phyloP scores from a whole-genome alignment of 2,888 invertebrate species.

The Tholera decimalis region DNA sequence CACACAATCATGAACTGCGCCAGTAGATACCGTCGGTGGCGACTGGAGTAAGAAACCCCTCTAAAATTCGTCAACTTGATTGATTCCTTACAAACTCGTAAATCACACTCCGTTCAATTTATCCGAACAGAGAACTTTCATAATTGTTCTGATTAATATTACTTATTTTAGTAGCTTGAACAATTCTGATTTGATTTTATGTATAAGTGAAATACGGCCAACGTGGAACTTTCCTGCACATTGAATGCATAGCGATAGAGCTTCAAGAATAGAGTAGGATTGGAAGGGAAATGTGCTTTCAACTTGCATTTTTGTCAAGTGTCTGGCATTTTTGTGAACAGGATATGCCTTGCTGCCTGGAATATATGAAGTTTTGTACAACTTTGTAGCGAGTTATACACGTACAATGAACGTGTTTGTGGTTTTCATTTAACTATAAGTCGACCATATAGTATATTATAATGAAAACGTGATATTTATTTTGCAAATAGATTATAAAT shows the following conservation, averaged over 20 bases:
- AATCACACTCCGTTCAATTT: constrained; percentile 46
- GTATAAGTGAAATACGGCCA: not conserved
- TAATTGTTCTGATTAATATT: constrained; percentile 46
- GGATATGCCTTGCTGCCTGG: constrained; percentile 4
- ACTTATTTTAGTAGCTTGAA: constrained; percentile 33
- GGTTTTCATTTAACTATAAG: not conserved
- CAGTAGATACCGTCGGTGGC: too few relatives aligned
- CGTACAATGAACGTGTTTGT: not conserved
- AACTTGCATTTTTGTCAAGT: constrained; percentile 2
- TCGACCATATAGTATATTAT: not conserved
- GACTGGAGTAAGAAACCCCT: constrained; percentile 5
- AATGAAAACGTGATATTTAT: too few relatives aligned
- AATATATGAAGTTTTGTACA: not conserved
- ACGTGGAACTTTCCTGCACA: not conserved
- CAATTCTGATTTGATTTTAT: constrained; percentile 28
- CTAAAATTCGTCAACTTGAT: constrained; percentile 48
- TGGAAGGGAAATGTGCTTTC: not conserved
- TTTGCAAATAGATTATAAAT: too few relatives aligned
- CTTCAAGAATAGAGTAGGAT: not conserved
- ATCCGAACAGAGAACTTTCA: constrained; percentile 46
- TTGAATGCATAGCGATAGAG: not conserved
- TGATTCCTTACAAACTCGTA: constrained; percentile 52
- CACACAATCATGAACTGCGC: too few relatives aligned
- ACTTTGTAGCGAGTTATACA: not conserved
- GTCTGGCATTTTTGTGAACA: not conserved